These are phyloP conservation scores for Mus minutoides DNA, from an alignment of 2,797 vertebrate species.

Conservation along the genomic window DNA sequence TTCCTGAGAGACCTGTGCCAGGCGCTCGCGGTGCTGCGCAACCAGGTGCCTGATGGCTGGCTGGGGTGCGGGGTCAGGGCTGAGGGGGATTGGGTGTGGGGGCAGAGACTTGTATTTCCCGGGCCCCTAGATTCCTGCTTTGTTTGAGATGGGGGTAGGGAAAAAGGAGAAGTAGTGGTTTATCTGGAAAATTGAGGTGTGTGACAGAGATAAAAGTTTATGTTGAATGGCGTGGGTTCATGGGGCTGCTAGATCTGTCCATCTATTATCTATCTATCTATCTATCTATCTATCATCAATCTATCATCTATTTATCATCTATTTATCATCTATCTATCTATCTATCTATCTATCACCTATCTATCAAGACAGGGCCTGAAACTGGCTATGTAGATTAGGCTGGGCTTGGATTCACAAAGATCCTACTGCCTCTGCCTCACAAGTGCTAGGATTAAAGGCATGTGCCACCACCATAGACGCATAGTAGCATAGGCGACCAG, in stretches of 20 bases:
- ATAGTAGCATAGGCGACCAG: not conserved
- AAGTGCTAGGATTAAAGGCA: not conserved
- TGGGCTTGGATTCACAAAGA: not conserved
- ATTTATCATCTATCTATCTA: not conserved
- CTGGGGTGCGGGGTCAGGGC: not conserved
- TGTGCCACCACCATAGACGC: not conserved
- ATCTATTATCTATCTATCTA: not conserved
- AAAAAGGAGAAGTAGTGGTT: not conserved
- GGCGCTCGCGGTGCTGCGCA: conserved; percentile 91
- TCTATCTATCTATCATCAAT: not conserved
- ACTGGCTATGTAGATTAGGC: not conserved
- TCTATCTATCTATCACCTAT: not conserved
- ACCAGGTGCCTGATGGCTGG: conserved; percentile 89
- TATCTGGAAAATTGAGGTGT: not conserved
- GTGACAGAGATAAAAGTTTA: not conserved
- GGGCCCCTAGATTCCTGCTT: not conserved
- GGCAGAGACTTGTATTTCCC: not conserved
- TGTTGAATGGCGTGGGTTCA: not conserved
- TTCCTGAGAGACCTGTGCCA: conserved; percentile 95
- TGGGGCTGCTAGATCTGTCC: not conserved
- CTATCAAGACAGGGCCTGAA: not conserved
- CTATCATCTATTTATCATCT: too few species aligned
- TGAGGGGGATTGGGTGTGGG: not conserved
- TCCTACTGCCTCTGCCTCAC: not conserved
- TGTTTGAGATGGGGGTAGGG: not conserved